Conservation (phyloP, 2,113 vertebrate species). For the Zapus hudsonius region DNA sequence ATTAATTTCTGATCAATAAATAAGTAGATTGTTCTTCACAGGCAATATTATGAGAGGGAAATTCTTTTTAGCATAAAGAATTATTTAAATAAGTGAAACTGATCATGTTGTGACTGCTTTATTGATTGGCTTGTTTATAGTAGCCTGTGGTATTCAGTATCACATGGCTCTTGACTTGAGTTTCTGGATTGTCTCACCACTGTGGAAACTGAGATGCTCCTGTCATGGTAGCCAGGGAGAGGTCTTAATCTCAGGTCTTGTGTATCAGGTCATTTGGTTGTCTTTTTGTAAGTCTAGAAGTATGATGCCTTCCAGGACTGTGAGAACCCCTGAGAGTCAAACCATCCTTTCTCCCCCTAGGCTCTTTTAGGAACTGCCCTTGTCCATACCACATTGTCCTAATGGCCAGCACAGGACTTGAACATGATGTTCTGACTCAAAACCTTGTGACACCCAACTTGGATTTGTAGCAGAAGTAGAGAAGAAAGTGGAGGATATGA, state of each 20-base stretch:
- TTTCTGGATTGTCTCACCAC: constrained; percentile 1
- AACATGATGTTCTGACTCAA: not conserved
- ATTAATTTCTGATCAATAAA: not conserved
- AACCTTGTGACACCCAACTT: not conserved
- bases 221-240: not conserved
- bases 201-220: constrained; percentile 8
- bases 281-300: not conserved
- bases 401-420: not conserved
- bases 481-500: not conserved
- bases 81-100: not conserved
- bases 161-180: not conserved
- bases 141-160: constrained; percentile 3
- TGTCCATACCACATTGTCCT: not conserved
- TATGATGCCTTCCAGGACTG: not conserved
- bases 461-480: not conserved
- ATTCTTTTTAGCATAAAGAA: not conserved
- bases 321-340: not conserved
- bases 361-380: not conserved
- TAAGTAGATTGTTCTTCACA: not conserved
- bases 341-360: not conserved
- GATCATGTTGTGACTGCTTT: not conserved
- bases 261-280: not conserved
- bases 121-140: constrained; percentile 7
- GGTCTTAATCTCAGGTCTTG: not conserved
- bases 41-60: not conserved